Evolutionary conservation across 1,140 invertebrate genomes (phyloP), one percentile per base, ranked within the genome.

Genomic region (Doryteuthis pealeii): DNA sequence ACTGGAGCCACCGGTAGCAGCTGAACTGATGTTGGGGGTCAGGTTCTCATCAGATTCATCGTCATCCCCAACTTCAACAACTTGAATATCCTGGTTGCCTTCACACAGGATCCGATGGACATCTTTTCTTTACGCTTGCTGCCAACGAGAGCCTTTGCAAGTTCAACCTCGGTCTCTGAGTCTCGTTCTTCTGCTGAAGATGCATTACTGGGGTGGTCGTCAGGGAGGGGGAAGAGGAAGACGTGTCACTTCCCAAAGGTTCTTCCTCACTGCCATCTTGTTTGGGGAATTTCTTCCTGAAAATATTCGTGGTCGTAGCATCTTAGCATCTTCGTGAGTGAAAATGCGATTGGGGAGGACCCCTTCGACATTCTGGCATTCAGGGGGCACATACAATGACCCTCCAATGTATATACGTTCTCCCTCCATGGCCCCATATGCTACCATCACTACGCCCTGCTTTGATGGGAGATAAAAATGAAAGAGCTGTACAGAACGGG

Each of bases 391-490:
- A 62, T 62, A 62, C 26, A 62, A 62, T 6, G 54, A 62, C 26
- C 54, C 54, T n/a, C 54, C 54, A 62, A 62, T 62, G 54, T 62
- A 62, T n/a, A 62, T 62, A 15, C 54, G 54, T 62, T 62, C 54
- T 28, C 54, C 54, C 18, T 62, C 54, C 54, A 62, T 62, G 26
- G 54, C 54, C 18, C 54, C 18, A 28, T 62, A 62, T 62, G 26
- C 54, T n/a, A 62, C 54, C 54, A 62, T 62, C 18, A 62, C 54
- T 62, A 15, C 10, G 26, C 35, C 35, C 35, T 40, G 35, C 35
- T 40, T 10, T 40, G 35, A 40, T 40, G 10, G 35, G 35, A 40
- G 35, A 5, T 40, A 40, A 3, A 40, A 40, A 40, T 40, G 4
- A 3, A 5, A 3, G 10, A 40, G 10, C 3, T 40, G 35, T n/a